These are phyloP conservation scores for Cataglyphis livida DNA, from an alignment of 2,888 invertebrate genomes.

Conservation along the genomic window DNA sequence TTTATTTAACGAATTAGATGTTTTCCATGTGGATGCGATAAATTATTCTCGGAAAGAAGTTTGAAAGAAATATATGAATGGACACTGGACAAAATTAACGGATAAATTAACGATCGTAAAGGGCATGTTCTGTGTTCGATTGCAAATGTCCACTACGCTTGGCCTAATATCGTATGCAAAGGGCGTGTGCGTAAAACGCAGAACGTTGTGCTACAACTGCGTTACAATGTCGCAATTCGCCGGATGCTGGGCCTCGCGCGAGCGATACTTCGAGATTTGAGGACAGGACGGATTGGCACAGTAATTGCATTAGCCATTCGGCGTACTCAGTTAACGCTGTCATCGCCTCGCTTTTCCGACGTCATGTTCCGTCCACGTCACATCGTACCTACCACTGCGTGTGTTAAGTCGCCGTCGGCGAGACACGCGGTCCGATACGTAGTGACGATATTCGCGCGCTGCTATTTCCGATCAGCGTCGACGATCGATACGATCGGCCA, in stretches of 20 bases:
- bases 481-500: conserved; percentile 28
- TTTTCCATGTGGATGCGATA: neutral
- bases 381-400: neutral
- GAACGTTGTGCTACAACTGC: neutral
- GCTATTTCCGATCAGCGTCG: conserved; percentile 1
- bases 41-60: neutral
- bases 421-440: conserved; percentile 25
- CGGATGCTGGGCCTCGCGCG: neutral
- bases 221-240: conserved; percentile 23
- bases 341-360: conserved; percentile 42
- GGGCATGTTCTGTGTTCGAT: conserved; percentile 4
- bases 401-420: conserved; percentile 24
- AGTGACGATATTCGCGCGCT: conserved; percentile 37
- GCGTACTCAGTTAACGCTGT: conserved; percentile 42
- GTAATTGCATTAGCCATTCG: conserved; percentile 48
- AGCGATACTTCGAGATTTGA: conserved; percentile 34
- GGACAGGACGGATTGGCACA: neutral
- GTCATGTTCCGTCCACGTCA: conserved; percentile 20
- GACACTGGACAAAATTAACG: neutral
- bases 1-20: neutral
- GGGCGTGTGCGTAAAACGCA: conserved; percentile 31
- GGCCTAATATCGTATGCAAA: conserved; percentile 31
- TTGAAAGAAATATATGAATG: neutral
- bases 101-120: neutral
- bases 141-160: neutral